These are phyloP conservation scores for Zaprionus ghesquierei DNA, from an alignment of 1,140 invertebrate genomes.

Conservation along the genomic window DNA sequence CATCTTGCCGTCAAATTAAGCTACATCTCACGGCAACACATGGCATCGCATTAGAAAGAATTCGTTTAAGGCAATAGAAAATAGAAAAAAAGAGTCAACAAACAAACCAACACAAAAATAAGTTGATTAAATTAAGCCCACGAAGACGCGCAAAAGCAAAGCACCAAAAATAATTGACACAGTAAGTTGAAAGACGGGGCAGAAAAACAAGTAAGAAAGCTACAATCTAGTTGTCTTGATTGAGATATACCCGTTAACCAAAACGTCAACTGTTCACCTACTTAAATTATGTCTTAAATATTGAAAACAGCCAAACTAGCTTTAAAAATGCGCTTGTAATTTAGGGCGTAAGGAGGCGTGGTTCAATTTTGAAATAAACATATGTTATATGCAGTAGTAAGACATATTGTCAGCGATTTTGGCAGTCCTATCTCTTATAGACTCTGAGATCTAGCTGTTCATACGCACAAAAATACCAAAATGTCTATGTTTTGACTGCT, in stretches of 20 bases:
- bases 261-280: background rate
- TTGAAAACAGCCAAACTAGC: too few relatives aligned
- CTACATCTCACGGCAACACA: background rate
- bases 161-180: constrained; percentile 61
- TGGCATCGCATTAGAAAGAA: background rate
- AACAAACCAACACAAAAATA: constrained; percentile 27
- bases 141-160: constrained; percentile 11
- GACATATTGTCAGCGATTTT: background rate
- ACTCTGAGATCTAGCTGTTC: background rate
- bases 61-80: constrained; percentile 61
- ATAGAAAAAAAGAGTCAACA: constrained; percentile 42
- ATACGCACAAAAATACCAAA: background rate
- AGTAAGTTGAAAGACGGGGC: constrained; percentile 12
- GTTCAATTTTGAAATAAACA: background rate
- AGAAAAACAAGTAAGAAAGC: background rate
- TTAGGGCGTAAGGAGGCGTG: background rate
- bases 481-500: too few relatives aligned
- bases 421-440: background rate
- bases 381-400: background rate
- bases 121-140: constrained; percentile 71
- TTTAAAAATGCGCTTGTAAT: too few relatives aligned
- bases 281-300: background rate
- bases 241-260: background rate
- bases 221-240: accelerated
- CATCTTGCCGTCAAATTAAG: background rate